Conservation (phyloP, 2,113 vertebrate genomes). For the Macrotis lagotis region DNA sequence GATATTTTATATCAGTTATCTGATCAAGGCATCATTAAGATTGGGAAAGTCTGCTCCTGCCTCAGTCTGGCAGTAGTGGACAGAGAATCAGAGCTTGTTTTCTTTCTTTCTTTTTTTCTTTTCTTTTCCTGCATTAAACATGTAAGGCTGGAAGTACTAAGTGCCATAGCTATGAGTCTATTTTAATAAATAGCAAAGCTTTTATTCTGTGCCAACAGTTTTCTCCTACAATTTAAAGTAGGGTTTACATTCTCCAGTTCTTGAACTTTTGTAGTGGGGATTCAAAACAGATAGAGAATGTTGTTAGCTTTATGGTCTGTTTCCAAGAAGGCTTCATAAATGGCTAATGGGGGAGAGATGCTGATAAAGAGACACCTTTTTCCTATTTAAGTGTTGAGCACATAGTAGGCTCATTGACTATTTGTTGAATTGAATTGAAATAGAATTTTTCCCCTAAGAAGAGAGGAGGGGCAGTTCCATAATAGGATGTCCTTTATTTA, state of each 20-base stretch:
- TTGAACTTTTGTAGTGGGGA: constrained; percentile 73
- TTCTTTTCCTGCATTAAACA: constrained; percentile 46
- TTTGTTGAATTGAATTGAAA: neutral
- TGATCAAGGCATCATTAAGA: constrained; percentile 75
- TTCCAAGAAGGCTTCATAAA: constrained; percentile 40
- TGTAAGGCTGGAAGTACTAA: constrained; percentile 66
- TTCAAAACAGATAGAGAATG: constrained; percentile 66
- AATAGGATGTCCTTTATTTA: neutral
- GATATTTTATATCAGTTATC: constrained; percentile 77
- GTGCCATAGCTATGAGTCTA: constrained; percentile 65
- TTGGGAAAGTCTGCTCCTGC: constrained; percentile 71
- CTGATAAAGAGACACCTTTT: neutral
- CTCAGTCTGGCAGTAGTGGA: constrained; percentile 66
- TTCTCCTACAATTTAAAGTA: constrained; percentile 68
- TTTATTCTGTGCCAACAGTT: constrained; percentile 76
- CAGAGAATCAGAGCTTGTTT: constrained; percentile 32
- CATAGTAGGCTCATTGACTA: neutral
- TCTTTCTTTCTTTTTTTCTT: neutral
- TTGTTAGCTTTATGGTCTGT: constrained; percentile 57
- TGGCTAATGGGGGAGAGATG: neutral
- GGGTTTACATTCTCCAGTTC: constrained; percentile 75
- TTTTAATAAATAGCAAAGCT: constrained; percentile 74
- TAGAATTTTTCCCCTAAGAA: neutral
- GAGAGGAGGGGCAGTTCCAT: neutral
- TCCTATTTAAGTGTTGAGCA: neutral